Conservation (phyloP, 1,140 invertebrate species). For the Panulirus ornatus region DNA sequence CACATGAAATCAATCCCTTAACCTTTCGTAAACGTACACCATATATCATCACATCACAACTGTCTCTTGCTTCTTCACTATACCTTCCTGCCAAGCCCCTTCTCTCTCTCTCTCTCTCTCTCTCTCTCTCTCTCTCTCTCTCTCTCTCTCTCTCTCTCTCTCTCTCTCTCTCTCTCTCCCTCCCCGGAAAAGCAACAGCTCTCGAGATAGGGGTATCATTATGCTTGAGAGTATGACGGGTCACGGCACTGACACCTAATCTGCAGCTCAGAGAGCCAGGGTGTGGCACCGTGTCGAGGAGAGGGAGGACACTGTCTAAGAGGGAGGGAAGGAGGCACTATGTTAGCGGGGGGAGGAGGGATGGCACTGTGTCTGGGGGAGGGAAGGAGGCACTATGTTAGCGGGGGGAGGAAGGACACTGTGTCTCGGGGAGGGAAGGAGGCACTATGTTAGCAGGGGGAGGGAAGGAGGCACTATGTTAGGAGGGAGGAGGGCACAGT, state of each 20-base stretch:
- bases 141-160: slow-evolving; percentile 5
- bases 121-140: slow-evolving; percentile 6
- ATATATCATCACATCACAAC: neutral
- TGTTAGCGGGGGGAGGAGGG: too few relatives aligned
- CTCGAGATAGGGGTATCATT: neutral
- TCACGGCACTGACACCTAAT: neutral
- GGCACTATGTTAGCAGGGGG: neutral
- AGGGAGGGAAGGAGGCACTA: neutral
- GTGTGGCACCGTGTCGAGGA: neutral
- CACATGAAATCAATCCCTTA: neutral
- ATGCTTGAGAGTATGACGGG: neutral
- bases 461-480: neutral
- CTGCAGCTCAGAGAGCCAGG: neutral
- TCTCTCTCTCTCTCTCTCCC: too few relatives aligned
- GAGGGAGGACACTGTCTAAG: neutral
- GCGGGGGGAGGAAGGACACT: neutral
- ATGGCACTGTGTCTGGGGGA: neutral
- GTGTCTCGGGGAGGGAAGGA: neutral
- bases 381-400: neutral
- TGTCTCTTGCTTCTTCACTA: neutral
- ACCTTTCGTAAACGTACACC: neutral
- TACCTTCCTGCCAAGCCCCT: neutral
- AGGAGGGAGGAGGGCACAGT: neutral
- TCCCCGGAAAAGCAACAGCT: too few relatives aligned
- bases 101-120: slow-evolving; percentile 11